phyloP scores from a whole-genome alignment of 64 coral and sea anemone genomes.

The Stichodactyla helianthus region DNA sequence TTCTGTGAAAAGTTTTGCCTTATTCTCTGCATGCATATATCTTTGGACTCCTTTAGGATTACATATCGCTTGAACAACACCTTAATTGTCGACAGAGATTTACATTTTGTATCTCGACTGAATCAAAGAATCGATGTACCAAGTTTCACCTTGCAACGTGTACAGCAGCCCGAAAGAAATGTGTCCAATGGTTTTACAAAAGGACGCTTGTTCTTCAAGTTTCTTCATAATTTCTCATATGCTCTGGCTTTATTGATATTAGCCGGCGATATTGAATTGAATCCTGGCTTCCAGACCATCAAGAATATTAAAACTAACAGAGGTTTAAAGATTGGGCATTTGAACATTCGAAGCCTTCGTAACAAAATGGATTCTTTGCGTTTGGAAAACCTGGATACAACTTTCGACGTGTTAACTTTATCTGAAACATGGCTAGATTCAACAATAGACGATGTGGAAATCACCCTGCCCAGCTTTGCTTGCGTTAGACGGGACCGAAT shows the following conservation, averaged over 20 bases:
- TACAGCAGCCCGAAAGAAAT: background rate
- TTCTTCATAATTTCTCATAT: slow-evolving; percentile 40
- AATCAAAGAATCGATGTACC: background rate
- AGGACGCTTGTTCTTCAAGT: slow-evolving; percentile 20
- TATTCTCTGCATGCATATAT: slow-evolving; percentile 31
- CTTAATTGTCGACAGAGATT: slow-evolving; percentile 13
- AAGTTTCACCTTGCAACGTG: background rate
- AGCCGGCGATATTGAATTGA: slow-evolving; percentile 46
- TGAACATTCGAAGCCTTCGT: slow-evolving; percentile 46
- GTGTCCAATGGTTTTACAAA: slow-evolving; percentile 6
- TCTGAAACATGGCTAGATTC: slow-evolving; percentile 44
- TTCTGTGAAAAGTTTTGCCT: slow-evolving; percentile 32
- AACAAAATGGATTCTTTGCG: slow-evolving; percentile 31
- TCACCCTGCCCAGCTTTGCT: slow-evolving; percentile 36
- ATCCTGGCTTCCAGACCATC: slow-evolving; percentile 33
- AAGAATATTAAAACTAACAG: slow-evolving; percentile 33
- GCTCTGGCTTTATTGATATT: slow-evolving; percentile 29
- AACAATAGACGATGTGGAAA: slow-evolving; percentile 24
- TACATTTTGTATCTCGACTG: slow-evolving; percentile 33
- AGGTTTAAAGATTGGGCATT: slow-evolving; percentile 37
- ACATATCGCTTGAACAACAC: slow-evolving; percentile 12
- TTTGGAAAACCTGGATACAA: slow-evolving; percentile 46
- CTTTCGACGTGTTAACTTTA: slow-evolving; percentile 44
- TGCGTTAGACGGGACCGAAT: slow-evolving; percentile 46
- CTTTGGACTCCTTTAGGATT: slow-evolving; percentile 3